Base-by-base conservation (phyloP, 1,140 invertebrate species). In the Pogonognathellus flavescens region DNA sequence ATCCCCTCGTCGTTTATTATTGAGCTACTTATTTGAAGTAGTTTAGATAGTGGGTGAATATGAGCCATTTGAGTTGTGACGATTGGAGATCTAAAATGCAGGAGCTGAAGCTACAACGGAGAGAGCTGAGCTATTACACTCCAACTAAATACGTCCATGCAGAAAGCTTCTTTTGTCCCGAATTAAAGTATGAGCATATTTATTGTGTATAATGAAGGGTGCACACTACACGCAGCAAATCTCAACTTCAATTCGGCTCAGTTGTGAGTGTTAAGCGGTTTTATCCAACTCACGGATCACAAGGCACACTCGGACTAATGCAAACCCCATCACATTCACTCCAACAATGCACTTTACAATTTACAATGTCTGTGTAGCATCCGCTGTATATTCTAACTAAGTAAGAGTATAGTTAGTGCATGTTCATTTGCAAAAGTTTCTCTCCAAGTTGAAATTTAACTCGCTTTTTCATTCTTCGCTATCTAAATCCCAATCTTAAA, bases 121-220 rank as follows among this genome's bases (percentile, higher is more conserved):
- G 0, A 72, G 11, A 72, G 66, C 8, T 22, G 9, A 70, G 22
- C 8, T 11, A 22, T 14, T 20, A 25, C 9, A 76, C 31, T 49
- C 60, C 18, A n/a, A 49, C 70, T 20, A 8, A 76, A 50, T 31
- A 50, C 70, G 41, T 18, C 49, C 70, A 18, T 13, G 31, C 8
- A 16, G 41, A 50, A 76, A 76, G 41, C 25, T 31, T 72, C 31
- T 31, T 76, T 76, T 76, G 70, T 76, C 41, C 70, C 25, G 41
- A 76, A 76, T 76, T 76, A 76, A 76, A 76, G 70, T 49, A 76
- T 76, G 70, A 76, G 41, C 14, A 76, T 76, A 76, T 76, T 76
- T 76, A 76, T 76, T 76, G 70, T 76, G 31, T 49, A 76, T 72
- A 72, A 76, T 76, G 31, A 76, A 31, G 70, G 70, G 31, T 76